Base-by-base conservation (phyloP, 2,888 invertebrate species). In the Sympetrum striolatum region DNA sequence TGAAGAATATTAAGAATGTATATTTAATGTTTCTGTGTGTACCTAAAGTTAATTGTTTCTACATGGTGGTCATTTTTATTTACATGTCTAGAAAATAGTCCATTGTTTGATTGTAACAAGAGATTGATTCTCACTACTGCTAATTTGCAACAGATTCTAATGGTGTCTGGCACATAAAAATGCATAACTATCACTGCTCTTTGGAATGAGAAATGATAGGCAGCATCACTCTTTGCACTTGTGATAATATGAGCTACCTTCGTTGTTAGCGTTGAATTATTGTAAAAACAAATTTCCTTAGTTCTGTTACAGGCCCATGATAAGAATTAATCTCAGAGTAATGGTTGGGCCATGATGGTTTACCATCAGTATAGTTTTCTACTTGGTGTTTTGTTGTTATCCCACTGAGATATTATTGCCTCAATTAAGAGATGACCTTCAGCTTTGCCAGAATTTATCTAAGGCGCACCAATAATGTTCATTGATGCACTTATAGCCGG, bases 21-120 rank as follows among this genome's bases (percentile, higher is more conserved):
- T 60, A 82, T 60, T 73, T 86, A 10, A 31, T 86, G 86, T 86
- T 60, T 86, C 37, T 86, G 60, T 86, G 86, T 86, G 60, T 86
- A 60, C 86, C 86, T 37, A 39, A n/a, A 86, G n/a, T 39, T 73
- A 86, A 37, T 58, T 31, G 35, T 60, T 86, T 22, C 60, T 86
- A 37, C 60, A 37, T 86, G 35, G 86, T 86, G 86, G 60, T 86
- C 25, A 64, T 86, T 37, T 22, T 64, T 86, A 64, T 12, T 37
- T 86, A 8, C 60, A 37, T 86, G 53, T 82, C 58, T n/a, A 37
- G n/a, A 60, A 39, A 86, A 86, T 60, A 60, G 12, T n/a, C 37
- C 60, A 14, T 86, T 60, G 60, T 35, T 37, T 58, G 39, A 58
- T 18, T 35, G n/a, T 86, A 86, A 22, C n/a, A 86, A 86, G 37